phyloP scores from a whole-genome alignment of 2,888 invertebrate species.

The Elmis aenea region DNA sequence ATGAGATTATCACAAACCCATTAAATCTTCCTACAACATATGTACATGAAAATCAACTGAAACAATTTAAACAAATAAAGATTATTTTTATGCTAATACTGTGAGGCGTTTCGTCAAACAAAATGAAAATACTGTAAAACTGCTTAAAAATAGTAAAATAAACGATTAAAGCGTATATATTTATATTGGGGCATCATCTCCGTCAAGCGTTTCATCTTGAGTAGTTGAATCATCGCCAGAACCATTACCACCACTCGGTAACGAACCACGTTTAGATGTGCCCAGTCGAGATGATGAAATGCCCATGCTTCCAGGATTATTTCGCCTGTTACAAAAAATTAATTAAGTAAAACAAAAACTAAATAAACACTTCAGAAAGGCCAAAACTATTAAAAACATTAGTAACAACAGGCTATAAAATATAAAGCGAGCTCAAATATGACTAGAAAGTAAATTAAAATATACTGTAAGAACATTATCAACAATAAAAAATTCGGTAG shows the following conservation, averaged over 20 bases:
- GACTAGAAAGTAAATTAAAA: no score
- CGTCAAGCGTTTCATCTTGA: conserved; percentile 72
- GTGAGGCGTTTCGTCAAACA: no score
- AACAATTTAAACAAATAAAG: no score
- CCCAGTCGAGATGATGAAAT: conserved; percentile 59
- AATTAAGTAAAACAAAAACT: background rate
- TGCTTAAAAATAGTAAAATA: background rate
- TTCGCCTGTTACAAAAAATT: conserved; percentile 27
- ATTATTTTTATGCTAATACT: conserved; percentile 4
- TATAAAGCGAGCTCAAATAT: no score
- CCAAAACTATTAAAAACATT: no score
- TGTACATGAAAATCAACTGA: no score
- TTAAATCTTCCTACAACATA: no score
- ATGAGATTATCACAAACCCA: no score
- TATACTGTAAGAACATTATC: no score
- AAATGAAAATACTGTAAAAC: background rate
- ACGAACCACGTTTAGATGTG: conserved; percentile 62
- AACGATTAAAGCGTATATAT: background rate
- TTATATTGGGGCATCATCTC: conserved; percentile 57
- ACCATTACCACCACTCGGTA: conserved; percentile 56
- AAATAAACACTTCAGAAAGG: background rate
- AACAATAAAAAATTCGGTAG: no score
- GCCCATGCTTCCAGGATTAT: conserved; percentile 48
- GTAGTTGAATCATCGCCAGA: conserved; percentile 72
- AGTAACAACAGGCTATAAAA: no score